A percentile compares a stretch with the other conserved stretches of the same genome.
Evolutionary conservation across 2,888 invertebrate species (phyloP).

Genomic region (Diabrotica balteata): DNA sequence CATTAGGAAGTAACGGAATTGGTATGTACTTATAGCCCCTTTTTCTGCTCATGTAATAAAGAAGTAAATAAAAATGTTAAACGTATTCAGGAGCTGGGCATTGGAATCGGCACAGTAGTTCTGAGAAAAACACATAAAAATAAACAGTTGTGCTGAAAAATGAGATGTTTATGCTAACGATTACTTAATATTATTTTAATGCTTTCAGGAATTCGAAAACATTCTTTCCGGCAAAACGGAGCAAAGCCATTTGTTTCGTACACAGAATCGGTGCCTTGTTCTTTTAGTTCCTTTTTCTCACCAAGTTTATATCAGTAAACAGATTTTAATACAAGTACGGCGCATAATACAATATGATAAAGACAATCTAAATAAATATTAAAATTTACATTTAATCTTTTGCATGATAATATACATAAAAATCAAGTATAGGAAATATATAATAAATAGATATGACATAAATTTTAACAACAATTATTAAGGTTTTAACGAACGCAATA

Average conservation of each 20-base stretch:
- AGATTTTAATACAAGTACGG: background rate
- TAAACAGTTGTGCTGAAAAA: constrained; percentile 37
- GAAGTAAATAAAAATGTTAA: constrained; percentile 41
- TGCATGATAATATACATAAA: no score
- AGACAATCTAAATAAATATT: no score
- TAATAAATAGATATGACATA: no score
- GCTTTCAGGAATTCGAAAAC: constrained; percentile 29
- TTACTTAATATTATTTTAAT: constrained; percentile 38
- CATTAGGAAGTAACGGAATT: background rate
- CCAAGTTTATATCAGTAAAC: constrained; percentile 5
- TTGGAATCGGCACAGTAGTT: constrained; percentile 35
- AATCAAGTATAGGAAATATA: no score
- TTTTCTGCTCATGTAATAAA: constrained; percentile 1
- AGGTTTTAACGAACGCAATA: no score
- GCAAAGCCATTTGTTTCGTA: constrained; percentile 22
- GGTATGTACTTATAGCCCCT: constrained; percentile 18
- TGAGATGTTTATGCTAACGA: constrained; percentile 40
- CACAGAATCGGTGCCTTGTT: constrained; percentile 9
- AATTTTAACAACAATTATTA: no score
- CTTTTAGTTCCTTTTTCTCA: constrained; percentile 7
- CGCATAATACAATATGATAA: no score
- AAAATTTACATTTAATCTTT: no score
- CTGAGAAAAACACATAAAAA: constrained; percentile 37
- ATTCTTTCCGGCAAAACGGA: constrained; percentile 20
- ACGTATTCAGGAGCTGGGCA: constrained; percentile 32